phyloP scores from a whole-genome alignment of 2,113 vertebrate genomes.

The Scomber japonicus region DNA sequence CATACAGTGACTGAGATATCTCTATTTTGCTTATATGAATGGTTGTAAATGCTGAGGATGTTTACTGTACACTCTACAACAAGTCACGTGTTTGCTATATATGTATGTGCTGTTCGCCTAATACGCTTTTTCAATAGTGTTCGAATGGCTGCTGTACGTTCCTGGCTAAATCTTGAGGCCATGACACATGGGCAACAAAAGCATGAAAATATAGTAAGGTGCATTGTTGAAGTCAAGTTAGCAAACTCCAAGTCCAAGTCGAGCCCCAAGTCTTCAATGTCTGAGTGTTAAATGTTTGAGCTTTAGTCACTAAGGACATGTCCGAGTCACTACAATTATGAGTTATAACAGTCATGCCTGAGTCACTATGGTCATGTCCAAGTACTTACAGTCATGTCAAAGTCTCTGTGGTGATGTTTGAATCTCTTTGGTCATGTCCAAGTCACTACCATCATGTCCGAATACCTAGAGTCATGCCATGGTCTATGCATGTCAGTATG shows the following conservation, averaged over 20 bases:
- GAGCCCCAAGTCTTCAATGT: slow-evolving; percentile 29
- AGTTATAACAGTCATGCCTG: background rate
- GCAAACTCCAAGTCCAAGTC: slow-evolving; percentile 10
- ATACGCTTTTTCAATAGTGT: slow-evolving; percentile 50
- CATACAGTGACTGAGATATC: slow-evolving; percentile 55
- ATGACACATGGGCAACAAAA: slow-evolving; percentile 56
- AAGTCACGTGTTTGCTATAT: slow-evolving; percentile 49
- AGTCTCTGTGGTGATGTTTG: too few species aligned
- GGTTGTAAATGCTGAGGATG: slow-evolving; percentile 54
- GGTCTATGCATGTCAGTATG: background rate
- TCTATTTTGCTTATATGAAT: slow-evolving; percentile 72
- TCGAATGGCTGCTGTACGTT: slow-evolving; percentile 60
- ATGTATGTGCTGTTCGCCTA: slow-evolving; percentile 44
- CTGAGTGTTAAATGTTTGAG: slow-evolving; percentile 22
- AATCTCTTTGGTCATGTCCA: background rate
- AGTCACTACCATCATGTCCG: background rate
- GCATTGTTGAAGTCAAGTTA: slow-evolving; percentile 1
- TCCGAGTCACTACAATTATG: background rate
- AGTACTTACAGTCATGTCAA: too few species aligned
- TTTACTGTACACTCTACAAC: slow-evolving; percentile 37
- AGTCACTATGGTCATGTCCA: too few species aligned
- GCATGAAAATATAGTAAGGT: slow-evolving; percentile 30
- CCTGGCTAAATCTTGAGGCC: slow-evolving; percentile 52
- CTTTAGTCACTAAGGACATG: background rate
- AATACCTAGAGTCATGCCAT: background rate